Evolutionary conservation across 2,797 vertebrate species (phyloP).

Genomic region (Sylvia borin): DNA sequence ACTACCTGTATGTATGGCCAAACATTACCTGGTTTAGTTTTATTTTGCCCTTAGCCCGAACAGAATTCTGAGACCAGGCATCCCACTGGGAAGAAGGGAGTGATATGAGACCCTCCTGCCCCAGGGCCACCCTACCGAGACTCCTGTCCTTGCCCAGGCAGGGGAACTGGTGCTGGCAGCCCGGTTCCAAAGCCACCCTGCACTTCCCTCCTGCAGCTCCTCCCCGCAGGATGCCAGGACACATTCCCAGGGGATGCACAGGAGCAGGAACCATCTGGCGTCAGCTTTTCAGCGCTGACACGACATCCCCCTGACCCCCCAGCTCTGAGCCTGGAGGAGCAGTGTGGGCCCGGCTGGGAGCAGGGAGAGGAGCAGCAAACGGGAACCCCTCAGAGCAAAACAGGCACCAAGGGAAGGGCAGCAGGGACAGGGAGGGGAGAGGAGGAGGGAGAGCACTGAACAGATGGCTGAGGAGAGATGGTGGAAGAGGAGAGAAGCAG

Average conservation of each 20-base stretch:
- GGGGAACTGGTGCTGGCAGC: background rate
- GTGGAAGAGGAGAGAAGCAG: constrained; percentile 8
- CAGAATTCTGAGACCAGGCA: background rate
- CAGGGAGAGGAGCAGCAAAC: background rate
- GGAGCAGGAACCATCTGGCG: background rate
- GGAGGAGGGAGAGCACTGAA: background rate
- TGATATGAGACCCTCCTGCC: background rate
- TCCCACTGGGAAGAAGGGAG: background rate
- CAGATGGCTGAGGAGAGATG: constrained; percentile 24
- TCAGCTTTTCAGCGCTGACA: fast-evolving
- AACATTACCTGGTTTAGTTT: background rate
- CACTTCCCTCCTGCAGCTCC: background rate
- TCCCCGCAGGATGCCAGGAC: background rate
- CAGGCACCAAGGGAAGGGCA: background rate
- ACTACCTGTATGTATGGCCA: fast-evolving
- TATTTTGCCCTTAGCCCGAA: background rate
- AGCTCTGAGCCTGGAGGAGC: background rate
- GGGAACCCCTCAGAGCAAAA: background rate
- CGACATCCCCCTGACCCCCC: background rate
- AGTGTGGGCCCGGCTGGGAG: background rate
- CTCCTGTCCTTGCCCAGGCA: background rate
- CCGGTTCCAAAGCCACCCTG: background rate
- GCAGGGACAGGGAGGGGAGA: background rate
- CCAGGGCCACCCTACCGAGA: too few species aligned
- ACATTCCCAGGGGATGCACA: background rate